Percentiles rank a stretch among this genome's conserved stretches.
Conservation (phyloP, 2,113 vertebrate species). For the Sinocyclocheilus anshuiensis region DNA sequence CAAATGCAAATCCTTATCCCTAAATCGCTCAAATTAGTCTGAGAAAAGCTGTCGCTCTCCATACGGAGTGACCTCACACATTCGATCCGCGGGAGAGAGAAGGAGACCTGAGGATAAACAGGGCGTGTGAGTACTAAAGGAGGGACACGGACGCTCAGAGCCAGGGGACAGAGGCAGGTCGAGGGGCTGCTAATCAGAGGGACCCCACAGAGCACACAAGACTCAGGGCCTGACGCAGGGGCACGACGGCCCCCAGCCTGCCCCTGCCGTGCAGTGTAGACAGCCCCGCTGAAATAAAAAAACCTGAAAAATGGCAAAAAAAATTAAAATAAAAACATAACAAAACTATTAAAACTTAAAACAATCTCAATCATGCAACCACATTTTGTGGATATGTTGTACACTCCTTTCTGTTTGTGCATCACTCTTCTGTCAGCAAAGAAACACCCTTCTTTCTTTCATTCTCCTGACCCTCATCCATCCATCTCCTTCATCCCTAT, state of each 20-base stretch:
- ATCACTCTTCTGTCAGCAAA: constrained; percentile 50
- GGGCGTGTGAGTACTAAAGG: background rate
- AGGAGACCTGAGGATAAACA: background rate
- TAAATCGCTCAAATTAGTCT: constrained; percentile 70
- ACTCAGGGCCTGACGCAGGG: constrained; percentile 40
- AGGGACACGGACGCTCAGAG: constrained; percentile 5
- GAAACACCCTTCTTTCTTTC: constrained; percentile 16
- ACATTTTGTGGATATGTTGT: background rate
- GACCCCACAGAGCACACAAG: constrained; percentile 72
- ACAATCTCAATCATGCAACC: no score
- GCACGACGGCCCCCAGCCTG: constrained; percentile 47
- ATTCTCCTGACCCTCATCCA: constrained; percentile 48
- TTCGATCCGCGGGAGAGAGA: background rate
- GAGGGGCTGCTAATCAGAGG: constrained; percentile 76
- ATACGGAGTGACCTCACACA: constrained; percentile 30
- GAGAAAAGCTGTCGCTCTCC: constrained; percentile 62
- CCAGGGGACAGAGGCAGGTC: constrained; percentile 65
- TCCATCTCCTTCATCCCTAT: constrained; percentile 46
- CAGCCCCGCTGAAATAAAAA: constrained; percentile 72
- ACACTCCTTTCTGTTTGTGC: constrained; percentile 15
- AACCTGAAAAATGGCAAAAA: no score
- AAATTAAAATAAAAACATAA: no score
- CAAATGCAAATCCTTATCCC: constrained; percentile 51
- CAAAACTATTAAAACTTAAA: no score
- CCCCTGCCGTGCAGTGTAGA: constrained; percentile 68